Evolutionary conservation across 1,140 invertebrate species (phyloP).

Genomic region (Vanessa atalanta): DNA sequence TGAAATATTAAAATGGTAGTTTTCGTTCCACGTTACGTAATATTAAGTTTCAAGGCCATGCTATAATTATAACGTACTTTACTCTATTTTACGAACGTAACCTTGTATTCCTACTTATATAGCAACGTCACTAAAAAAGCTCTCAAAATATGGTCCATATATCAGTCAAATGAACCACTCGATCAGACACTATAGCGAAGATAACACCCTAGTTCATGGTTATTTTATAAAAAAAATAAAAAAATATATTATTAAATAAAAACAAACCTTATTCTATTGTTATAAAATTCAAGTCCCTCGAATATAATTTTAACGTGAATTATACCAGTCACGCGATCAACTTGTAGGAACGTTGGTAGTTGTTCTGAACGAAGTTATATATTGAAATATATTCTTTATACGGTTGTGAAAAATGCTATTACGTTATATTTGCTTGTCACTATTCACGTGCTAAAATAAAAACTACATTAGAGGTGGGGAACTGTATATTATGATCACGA

Average conservation of each 20-base stretch:
- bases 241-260: slow-evolving; percentile 26
- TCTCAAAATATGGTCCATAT: slow-evolving; percentile 30
- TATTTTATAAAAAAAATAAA: slow-evolving; percentile 29
- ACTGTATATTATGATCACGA: slow-evolving; percentile 11
- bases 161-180: slow-evolving; percentile 43
- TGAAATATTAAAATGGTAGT: too few relatives aligned
- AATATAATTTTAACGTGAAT: slow-evolving; percentile 31
- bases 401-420: background rate
- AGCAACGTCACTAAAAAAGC: slow-evolving; percentile 8
- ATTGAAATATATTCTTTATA: slow-evolving; percentile 15
- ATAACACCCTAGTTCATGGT: slow-evolving; percentile 42
- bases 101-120: background rate
- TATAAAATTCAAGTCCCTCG: slow-evolving; percentile 34
- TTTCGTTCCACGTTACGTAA: too few relatives aligned
- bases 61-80: too few relatives aligned
- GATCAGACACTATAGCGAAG: slow-evolving; percentile 45
- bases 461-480: slow-evolving; percentile 43
- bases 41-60: too few relatives aligned
- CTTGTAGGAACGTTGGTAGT: slow-evolving; percentile 40
- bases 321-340: slow-evolving; percentile 48
- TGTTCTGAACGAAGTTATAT: slow-evolving; percentile 12
- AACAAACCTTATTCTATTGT: slow-evolving; percentile 32
- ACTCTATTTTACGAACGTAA: background rate
- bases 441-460: slow-evolving; percentile 35
- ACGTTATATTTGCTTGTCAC: background rate